Evolutionary conservation across 2,797 vertebrate species (phyloP).

Genomic region (Coracias cyanogaster): DNA sequence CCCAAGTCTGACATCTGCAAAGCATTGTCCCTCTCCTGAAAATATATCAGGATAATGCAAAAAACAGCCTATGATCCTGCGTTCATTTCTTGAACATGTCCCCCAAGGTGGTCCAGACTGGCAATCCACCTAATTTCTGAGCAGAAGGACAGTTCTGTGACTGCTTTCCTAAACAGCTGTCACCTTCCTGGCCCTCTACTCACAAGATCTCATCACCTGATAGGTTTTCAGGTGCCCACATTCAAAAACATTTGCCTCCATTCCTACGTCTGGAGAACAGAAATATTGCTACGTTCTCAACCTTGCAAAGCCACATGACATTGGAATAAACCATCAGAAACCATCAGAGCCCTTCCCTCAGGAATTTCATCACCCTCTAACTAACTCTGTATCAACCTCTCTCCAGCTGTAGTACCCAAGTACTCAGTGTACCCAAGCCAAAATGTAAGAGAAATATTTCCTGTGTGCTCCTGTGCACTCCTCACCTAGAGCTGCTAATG

Average conservation of each 20-base stretch:
- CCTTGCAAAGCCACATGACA: not conserved
- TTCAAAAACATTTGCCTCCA: not conserved
- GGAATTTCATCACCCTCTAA: not conserved
- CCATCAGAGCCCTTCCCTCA: not conserved
- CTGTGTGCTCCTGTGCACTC: not conserved
- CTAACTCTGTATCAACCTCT: not conserved
- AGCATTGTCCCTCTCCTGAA: not conserved
- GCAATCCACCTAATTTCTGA: not conserved
- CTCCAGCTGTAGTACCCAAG: not conserved
- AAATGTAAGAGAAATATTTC: not conserved
- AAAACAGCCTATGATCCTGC: not conserved
- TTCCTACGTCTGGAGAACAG: not conserved
- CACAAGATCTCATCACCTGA: not conserved
- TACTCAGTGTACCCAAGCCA: not conserved
- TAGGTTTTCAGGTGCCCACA: not conserved
- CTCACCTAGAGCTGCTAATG: not conserved
- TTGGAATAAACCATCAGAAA: not conserved
- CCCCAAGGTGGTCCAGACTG: not conserved
- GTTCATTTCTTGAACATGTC: not conserved
- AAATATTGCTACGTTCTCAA: not conserved
- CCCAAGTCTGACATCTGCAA: not conserved
- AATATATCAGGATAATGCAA: not conserved
- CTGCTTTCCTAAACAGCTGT: not conserved
- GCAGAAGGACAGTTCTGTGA: not conserved
- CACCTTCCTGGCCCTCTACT: not conserved